Evolutionary conservation across 2,113 vertebrate species (phyloP).

Genomic region (Hystrix brachyura): DNA sequence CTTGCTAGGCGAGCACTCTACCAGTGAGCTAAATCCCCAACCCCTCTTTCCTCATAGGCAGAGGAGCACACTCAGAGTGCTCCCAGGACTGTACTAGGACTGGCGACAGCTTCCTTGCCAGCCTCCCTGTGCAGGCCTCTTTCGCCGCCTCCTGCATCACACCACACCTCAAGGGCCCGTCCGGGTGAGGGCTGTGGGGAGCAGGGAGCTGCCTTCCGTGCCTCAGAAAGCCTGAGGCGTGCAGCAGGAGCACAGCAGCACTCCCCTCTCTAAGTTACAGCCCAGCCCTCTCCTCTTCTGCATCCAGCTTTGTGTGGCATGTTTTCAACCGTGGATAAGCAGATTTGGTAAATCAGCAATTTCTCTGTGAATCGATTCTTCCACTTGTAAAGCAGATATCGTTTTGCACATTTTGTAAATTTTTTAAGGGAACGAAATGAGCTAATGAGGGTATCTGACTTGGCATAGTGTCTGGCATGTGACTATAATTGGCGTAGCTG

Average conservation of each 20-base stretch:
- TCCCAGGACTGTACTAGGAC: background rate
- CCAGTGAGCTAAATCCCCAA: too few species aligned
- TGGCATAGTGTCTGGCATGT: background rate
- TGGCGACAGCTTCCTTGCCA: background rate
- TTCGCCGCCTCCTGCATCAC: fast-evolving
- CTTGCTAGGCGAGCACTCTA: too few species aligned
- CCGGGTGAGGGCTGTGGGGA: background rate
- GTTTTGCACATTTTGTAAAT: background rate
- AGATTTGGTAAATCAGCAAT: background rate
- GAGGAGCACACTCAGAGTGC: background rate
- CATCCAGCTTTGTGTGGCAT: background rate
- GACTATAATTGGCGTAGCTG: background rate
- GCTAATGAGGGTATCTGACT: background rate
- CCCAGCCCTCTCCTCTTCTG: background rate
- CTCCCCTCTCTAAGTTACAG: background rate
- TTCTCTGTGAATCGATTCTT: background rate
- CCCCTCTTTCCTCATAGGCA: background rate
- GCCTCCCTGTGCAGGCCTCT: background rate
- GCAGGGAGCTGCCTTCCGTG: fast-evolving
- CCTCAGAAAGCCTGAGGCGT: background rate
- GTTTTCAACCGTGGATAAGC: background rate
- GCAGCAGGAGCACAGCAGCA: too few species aligned
- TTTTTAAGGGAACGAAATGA: background rate
- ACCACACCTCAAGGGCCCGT: too few species aligned
- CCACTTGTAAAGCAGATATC: background rate